These are phyloP conservation scores for Vanessa atalanta DNA, from an alignment of 1,140 invertebrate species.

Conservation along the genomic window DNA sequence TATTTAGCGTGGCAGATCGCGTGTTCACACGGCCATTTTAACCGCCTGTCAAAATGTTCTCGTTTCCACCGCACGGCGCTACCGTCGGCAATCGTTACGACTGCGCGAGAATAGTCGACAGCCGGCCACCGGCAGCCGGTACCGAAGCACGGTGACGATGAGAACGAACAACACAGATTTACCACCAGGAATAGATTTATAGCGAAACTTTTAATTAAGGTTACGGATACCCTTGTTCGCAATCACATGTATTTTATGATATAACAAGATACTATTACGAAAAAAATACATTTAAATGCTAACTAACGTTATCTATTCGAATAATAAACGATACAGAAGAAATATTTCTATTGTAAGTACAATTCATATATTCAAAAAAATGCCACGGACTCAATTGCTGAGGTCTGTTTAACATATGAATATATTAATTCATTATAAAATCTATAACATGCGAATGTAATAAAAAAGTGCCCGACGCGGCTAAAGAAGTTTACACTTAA, in stretches of 20 bases:
- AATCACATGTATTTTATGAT: slow-evolving; percentile 35
- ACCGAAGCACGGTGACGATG: slow-evolving; percentile 21
- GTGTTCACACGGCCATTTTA: slow-evolving; percentile 77
- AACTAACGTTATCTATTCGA: not conserved
- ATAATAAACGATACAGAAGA: too few relatives aligned
- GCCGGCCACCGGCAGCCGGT: slow-evolving; percentile 28
- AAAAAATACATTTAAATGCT: not conserved
- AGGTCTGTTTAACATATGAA: not conserved
- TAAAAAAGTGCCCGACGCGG: too few relatives aligned
- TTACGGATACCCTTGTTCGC: slow-evolving; percentile 62
- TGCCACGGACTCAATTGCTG: too few relatives aligned
- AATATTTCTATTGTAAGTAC: too few relatives aligned
- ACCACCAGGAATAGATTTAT: slow-evolving; percentile 69
- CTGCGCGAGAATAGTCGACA: slow-evolving; percentile 65
- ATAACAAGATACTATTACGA: not conserved
- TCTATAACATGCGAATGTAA: too few relatives aligned
- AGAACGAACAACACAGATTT: slow-evolving; percentile 47
- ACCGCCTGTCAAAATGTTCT: slow-evolving; percentile 70
- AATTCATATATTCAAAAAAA: too few relatives aligned
- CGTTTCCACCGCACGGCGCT: slow-evolving; percentile 62
- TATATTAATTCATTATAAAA: not conserved
- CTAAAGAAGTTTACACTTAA: too few relatives aligned
- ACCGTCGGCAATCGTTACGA: slow-evolving; percentile 63
- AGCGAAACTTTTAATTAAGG: slow-evolving; percentile 73
- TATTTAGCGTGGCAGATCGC: slow-evolving; percentile 68